Percentiles rank a stretch among this genome's conserved stretches.
These are phyloP conservation scores for Listrodromus nycthemerus DNA, from an alignment of 2,888 invertebrate genomes.

Conservation along the genomic window DNA sequence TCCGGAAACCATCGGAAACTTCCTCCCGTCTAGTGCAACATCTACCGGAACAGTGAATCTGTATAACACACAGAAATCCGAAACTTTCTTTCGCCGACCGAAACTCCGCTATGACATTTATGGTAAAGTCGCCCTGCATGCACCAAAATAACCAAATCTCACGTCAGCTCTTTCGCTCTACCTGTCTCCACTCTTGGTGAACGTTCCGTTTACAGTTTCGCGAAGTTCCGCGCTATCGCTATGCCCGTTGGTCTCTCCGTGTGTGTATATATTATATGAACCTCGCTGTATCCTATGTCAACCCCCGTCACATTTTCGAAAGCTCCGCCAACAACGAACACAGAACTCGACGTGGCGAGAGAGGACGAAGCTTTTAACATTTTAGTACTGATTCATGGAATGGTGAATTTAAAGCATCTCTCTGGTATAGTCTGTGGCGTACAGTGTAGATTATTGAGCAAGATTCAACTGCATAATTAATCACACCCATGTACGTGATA, in stretches of 20 bases:
- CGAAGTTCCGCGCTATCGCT: neutral
- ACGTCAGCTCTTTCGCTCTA: slow-evolving; percentile 4
- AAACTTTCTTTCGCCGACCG: neutral
- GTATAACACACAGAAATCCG: slow-evolving; percentile 1
- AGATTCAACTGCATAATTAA: neutral
- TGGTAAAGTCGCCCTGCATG: neutral
- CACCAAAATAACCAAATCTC: slow-evolving; percentile 8
- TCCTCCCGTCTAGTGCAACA: neutral
- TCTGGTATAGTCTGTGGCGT: neutral
- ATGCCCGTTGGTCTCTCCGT: neutral
- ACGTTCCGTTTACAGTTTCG: neutral
- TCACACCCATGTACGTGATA: neutral
- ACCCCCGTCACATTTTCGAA: slow-evolving; percentile 7
- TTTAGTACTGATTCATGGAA: neutral
- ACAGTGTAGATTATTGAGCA: neutral
- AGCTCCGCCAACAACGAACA: neutral
- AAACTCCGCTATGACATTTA: slow-evolving; percentile 10
- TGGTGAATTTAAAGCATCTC: slow-evolving; percentile 1
- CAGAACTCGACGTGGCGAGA: neutral
- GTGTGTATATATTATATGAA: neutral
- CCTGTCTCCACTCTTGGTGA: neutral
- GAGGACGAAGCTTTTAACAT: slow-evolving; percentile 7
- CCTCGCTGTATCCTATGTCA: neutral
- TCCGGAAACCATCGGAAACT: neutral
- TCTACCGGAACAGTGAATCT: neutral